phyloP scores from a whole-genome alignment of 2,888 invertebrate species.

The Ceramica pisi region DNA sequence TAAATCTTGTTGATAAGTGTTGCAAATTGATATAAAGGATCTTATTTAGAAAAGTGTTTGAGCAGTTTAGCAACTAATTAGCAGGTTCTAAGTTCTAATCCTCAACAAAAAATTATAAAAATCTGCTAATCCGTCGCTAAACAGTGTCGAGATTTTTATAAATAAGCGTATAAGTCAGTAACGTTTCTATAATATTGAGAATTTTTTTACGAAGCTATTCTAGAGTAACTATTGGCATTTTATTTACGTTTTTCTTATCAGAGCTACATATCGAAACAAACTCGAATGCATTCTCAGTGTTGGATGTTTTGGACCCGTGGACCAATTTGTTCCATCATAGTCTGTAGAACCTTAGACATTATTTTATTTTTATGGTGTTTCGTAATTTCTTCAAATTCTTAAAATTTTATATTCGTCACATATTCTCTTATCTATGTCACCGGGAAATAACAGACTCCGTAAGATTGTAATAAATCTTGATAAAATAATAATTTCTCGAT shows the following conservation, averaged over 20 bases:
- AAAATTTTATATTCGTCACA: slow-evolving; percentile 23
- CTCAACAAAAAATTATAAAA: background rate
- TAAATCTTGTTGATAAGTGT: slow-evolving; percentile 16
- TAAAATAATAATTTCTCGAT: no score
- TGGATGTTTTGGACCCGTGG: slow-evolving; percentile 60
- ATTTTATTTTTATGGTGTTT: slow-evolving; percentile 35
- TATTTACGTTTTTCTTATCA: slow-evolving; percentile 37
- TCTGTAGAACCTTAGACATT: slow-evolving; percentile 49
- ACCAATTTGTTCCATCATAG: slow-evolving; percentile 66
- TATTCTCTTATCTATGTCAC: slow-evolving; percentile 15
- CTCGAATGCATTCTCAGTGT: slow-evolving; percentile 60
- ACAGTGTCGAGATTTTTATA: background rate
- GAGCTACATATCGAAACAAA: slow-evolving; percentile 47
- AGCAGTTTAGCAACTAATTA: background rate
- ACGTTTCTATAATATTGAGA: background rate
- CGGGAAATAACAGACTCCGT: no score
- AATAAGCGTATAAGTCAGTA: background rate
- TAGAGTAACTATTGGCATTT: slow-evolving; percentile 1
- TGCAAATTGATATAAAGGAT: background rate
- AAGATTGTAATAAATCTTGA: no score
- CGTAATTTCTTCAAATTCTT: slow-evolving; percentile 29
- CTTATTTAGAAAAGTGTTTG: background rate
- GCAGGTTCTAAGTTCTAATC: background rate
- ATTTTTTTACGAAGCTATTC: slow-evolving; percentile 8
- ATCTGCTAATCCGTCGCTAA: background rate